A percentile compares a stretch with the other conserved stretches of the same genome.
These are phyloP conservation scores for Acleris literana DNA, from an alignment of 2,888 invertebrate genomes.

Conservation along the genomic window DNA sequence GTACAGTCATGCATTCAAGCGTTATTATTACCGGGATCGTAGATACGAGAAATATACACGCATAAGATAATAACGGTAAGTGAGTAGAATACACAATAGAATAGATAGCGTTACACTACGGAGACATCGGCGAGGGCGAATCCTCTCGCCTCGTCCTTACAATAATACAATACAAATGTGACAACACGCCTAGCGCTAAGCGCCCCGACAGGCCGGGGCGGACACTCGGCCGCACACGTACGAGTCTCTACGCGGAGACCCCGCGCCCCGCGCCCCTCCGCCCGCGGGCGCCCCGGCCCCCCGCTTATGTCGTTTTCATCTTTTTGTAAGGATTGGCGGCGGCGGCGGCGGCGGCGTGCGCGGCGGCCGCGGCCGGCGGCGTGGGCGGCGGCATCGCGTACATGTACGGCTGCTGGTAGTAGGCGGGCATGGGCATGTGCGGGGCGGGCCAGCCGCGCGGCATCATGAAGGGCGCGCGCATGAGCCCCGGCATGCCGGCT, in stretches of 20 bases:
- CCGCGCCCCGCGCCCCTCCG: conserved; percentile 78
- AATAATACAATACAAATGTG: conserved; percentile 82
- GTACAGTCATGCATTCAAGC: conserved; percentile 94
- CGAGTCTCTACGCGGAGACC: conserved; percentile 81
- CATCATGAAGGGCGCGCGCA: conserved; percentile 76
- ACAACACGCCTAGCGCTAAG: conserved; percentile 81
- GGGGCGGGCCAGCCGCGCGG: conserved; percentile 74
- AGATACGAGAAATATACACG: conserved; percentile 83
- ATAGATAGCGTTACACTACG: conserved; percentile 80
- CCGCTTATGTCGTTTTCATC: conserved; percentile 92
- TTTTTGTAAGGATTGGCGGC: conserved; percentile 93
- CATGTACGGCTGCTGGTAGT: conserved; percentile 80
- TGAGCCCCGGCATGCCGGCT: conserved; percentile 80
- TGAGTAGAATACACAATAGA: conserved; percentile 78
- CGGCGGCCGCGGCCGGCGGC: conserved; percentile 71
- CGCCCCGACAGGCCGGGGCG: conserved; percentile 79
- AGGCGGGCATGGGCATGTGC: conserved; percentile 77
- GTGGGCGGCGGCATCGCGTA: conserved; percentile 79
- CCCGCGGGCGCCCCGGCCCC: conserved; percentile 56
- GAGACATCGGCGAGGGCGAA: conserved; percentile 77
- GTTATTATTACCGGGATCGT: conserved; percentile 93
- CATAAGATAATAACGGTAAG: conserved; percentile 80
- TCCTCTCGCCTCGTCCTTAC: conserved; percentile 79
- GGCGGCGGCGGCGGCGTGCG: conserved; percentile 69
- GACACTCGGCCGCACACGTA: conserved; percentile 73